Evolutionary conservation across 2,797 vertebrate species (phyloP).

Genomic region (Enteromius afrohamiltoni): DNA sequence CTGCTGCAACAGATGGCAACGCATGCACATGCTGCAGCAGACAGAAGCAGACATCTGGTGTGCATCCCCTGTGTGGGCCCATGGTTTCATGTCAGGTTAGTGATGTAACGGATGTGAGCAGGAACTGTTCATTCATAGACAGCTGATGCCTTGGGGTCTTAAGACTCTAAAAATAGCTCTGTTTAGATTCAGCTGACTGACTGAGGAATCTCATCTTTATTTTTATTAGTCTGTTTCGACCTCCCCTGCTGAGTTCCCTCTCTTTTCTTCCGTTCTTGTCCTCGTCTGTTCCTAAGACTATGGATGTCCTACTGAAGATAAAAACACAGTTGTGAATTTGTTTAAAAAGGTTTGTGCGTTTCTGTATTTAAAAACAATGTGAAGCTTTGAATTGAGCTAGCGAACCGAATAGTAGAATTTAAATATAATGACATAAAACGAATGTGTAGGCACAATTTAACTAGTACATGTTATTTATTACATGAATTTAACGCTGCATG

Average conservation of each 20-base stretch:
- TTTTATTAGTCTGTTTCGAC: conserved; percentile 43
- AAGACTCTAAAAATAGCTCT: conserved; percentile 55
- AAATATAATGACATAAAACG: neutral
- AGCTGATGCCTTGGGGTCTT: conserved; percentile 48
- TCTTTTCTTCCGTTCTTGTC: conserved; percentile 23
- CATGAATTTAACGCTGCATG: neutral
- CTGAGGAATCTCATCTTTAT: conserved; percentile 55
- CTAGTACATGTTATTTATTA: too few relatives aligned
- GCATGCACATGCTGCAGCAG: neutral
- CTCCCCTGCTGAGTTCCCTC: conserved; percentile 45
- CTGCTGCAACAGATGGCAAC: neutral
- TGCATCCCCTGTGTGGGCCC: conserved; percentile 46
- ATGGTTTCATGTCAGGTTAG: conserved; percentile 53
- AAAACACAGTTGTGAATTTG: neutral
- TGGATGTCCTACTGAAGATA: neutral
- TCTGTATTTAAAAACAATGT: neutral
- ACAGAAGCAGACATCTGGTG: conserved; percentile 32
- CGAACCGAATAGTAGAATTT: neutral
- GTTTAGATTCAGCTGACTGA: conserved; percentile 59
- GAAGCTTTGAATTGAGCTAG: neutral
- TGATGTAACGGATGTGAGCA: conserved; percentile 42
- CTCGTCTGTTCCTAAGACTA: conserved; percentile 10
- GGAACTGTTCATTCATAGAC: conserved; percentile 36
- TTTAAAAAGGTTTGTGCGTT: neutral
- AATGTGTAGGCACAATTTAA: neutral